Base-by-base conservation (phyloP, 1,140 invertebrate species). In the Stratiolaelaps scimitus region DNA sequence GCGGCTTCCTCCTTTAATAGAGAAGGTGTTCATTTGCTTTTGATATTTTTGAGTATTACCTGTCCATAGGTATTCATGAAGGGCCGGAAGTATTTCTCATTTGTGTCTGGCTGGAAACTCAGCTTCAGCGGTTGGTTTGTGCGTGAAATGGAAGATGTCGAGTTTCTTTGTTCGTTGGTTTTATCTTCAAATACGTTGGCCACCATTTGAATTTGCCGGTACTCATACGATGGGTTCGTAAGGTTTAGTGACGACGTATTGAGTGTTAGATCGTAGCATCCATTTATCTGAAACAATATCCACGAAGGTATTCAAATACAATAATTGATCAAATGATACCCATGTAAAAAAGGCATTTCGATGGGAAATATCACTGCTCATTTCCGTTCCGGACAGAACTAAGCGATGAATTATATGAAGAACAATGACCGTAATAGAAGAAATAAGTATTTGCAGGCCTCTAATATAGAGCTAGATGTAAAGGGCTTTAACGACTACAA, bases 121-220 rank as follows among this genome's bases (percentile, higher is more conserved):
- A 83, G 67, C 23, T 79, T 78, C 7, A 82, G 76, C 10, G 80
- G 75, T 0, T 83, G 78, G 40, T 78, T 72, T 0, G 80, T 80
- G 5, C 78, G 77, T 26, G 53, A 60, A 17, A 60, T 17, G 17
- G 26, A 15, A 15, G 78, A 81, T 6, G 79, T 83, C 0, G 79
- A 78, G 65, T 83, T 83, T 70, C 83, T 78, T 71, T 80, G 79
- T 10, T 80, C 74, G 40, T 80, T 79, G 0, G 83, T 85, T 4
- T 81, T 80, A 20, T 81, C 77, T 72, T 85, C 83, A 0, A 79
- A 82, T 17, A 84, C 80, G 64, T 80, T 80, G 0, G 80, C 81
- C 47, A 77, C 74, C 10, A 82, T 69, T 20, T 76, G 70, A 6
- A 82, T 76, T 43, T 76, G 77, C 29, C 74, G 76, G 0, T 79